Evolutionary conservation across 2,888 invertebrate species (phyloP).

Genomic region (Harpalus rubripes): DNA sequence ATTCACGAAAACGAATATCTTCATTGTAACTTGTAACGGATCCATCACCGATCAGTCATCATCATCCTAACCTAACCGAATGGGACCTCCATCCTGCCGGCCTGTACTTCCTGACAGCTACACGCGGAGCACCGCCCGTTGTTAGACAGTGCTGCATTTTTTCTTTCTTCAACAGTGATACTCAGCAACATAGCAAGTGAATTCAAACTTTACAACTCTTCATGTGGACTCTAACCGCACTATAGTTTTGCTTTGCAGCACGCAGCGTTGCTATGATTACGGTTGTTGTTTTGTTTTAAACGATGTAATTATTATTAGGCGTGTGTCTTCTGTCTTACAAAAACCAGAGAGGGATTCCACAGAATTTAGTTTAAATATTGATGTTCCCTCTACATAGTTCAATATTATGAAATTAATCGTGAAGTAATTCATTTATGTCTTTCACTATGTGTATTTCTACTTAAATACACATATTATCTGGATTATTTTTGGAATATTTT

Average conservation of each 20-base stretch:
- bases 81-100: background rate
- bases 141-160: conserved; percentile 5
- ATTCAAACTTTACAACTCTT: conserved; percentile 10
- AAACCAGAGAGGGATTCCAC: too few relatives aligned
- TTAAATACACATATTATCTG: too few relatives aligned
- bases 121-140: conserved; percentile 40
- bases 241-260: conserved; percentile 1
- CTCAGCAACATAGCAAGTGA: background rate
- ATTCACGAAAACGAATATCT: background rate
- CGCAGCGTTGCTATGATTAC: conserved; percentile 30
- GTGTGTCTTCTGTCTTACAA: conserved; percentile 52
- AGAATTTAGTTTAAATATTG: too few relatives aligned
- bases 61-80: background rate
- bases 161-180: conserved; percentile 31
- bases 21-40: conserved; percentile 8
- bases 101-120: conserved; percentile 62
- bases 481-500: too few relatives aligned
- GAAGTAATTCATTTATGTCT: too few relatives aligned
- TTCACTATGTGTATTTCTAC: too few relatives aligned
- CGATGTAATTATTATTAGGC: conserved; percentile 55
- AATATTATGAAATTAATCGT: too few relatives aligned
- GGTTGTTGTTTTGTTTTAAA: conserved; percentile 54
- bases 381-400: too few relatives aligned
- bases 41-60: conserved; percentile 6
- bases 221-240: conserved; percentile 6